Evolutionary conservation across 2,797 vertebrate genomes (phyloP).

Genomic region (Chelidonichthys spinosus): DNA sequence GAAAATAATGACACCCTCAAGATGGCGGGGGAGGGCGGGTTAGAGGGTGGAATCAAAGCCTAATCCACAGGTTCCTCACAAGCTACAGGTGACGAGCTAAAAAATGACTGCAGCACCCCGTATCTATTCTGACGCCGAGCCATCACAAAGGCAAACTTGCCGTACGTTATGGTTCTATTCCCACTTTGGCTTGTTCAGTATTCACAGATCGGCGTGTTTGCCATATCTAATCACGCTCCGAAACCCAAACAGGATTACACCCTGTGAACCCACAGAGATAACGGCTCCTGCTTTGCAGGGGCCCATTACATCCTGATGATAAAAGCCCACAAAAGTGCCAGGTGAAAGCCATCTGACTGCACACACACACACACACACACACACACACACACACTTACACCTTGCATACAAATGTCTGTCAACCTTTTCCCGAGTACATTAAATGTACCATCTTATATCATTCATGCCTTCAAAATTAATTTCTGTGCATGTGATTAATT

Average conservation of each 20-base stretch:
- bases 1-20: slow-evolving; percentile 52
- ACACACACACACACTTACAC: not conserved
- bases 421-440: slow-evolving; percentile 25
- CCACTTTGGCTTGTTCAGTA: slow-evolving; percentile 25
- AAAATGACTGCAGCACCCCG: slow-evolving; percentile 8
- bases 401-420: slow-evolving; percentile 17
- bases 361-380: not conserved
- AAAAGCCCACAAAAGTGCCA: slow-evolving; percentile 54
- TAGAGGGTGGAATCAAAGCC: slow-evolving; percentile 15
- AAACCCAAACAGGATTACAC: slow-evolving; percentile 62
- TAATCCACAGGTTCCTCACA: slow-evolving; percentile 45
- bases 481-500: not conserved
- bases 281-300: slow-evolving; percentile 53
- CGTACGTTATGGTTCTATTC: not conserved
- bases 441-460: slow-evolving; percentile 23
- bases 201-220: slow-evolving; percentile 44
- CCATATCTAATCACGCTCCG: slow-evolving; percentile 56
- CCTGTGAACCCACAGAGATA: slow-evolving; percentile 64
- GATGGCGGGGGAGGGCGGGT: slow-evolving; percentile 17
- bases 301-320: slow-evolving; percentile 62
- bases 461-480: not conserved
- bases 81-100: slow-evolving; percentile 36
- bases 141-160: slow-evolving; percentile 20
- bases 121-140: slow-evolving; percentile 19
- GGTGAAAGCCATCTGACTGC: slow-evolving; percentile 48